Percentiles rank a stretch among this genome's conserved stretches.
phyloP scores from a whole-genome alignment of 2,888 invertebrate species.

The Enoplolaimus lenunculus region DNA sequence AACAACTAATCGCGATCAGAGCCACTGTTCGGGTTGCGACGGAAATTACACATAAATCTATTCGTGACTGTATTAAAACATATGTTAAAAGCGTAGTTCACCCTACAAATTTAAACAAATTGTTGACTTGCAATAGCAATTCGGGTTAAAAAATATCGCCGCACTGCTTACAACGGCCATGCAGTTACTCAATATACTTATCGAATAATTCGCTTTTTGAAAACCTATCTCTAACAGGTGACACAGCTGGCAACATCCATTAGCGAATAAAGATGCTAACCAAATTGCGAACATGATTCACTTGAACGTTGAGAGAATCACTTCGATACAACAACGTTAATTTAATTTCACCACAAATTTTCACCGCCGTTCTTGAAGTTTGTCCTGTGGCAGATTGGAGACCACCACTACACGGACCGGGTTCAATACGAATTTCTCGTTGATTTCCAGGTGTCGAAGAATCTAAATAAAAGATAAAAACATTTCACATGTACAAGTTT shows the following conservation, averaged over 20 bases:
- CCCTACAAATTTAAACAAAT: not conserved
- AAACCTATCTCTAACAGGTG: not conserved
- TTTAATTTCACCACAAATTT: slow-evolving; percentile 57
- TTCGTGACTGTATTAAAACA: no score
- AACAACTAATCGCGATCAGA: not conserved
- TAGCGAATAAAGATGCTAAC: slow-evolving; percentile 46
- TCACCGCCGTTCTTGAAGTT: no score
- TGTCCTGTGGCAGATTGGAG: not conserved
- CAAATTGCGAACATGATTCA: slow-evolving; percentile 76
- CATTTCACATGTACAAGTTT: not conserved
- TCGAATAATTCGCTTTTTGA: not conserved
- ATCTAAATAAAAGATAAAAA: not conserved
- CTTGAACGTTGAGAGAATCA: slow-evolving; percentile 62
- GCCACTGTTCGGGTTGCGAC: not conserved
- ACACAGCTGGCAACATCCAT: not conserved
- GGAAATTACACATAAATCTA: no score
- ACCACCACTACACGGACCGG: not conserved
- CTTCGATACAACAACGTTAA: slow-evolving; percentile 58
- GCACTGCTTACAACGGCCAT: not conserved
- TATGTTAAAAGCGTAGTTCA: no score
- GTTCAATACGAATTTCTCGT: no score
- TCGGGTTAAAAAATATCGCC: no score
- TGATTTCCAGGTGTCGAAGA: no score
- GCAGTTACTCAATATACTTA: not conserved
- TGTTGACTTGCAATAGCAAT: no score